These are phyloP conservation scores for Menura novaehollandiae DNA, from an alignment of 2,113 vertebrate species.

Conservation along the genomic window DNA sequence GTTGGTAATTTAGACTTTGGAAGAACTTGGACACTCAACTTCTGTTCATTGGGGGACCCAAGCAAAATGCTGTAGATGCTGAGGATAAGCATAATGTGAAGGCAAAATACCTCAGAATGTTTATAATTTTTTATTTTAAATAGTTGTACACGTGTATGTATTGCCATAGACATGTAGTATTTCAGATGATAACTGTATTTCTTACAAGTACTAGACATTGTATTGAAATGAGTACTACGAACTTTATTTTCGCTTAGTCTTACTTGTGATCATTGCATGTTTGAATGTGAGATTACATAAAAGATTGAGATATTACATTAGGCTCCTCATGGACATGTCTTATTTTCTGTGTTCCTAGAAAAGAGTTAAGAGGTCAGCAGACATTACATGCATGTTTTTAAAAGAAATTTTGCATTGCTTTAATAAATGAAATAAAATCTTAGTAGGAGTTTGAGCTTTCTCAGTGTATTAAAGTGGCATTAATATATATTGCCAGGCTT, in stretches of 20 bases:
- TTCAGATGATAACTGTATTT: neutral
- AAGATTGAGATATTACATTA: neutral
- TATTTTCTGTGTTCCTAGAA: neutral
- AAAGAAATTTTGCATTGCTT: neutral
- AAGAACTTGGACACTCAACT: neutral
- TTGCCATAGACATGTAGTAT: neutral
- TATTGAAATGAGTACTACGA: neutral
- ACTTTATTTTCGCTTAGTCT: neutral
- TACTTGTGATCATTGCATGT: neutral
- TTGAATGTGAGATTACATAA: neutral
- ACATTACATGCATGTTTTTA: neutral
- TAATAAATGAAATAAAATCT: neutral
- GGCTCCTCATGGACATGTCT: neutral
- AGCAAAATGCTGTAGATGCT: neutral
- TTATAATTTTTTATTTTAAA: neutral
- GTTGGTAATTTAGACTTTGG: neutral
- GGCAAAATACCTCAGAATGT: neutral
- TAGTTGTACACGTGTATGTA: neutral
- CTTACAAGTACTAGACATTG: neutral
- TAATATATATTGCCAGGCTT: constrained; percentile 40
- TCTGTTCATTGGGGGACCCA: neutral
- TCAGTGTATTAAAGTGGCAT: constrained; percentile 1
- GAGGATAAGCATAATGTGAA: neutral
- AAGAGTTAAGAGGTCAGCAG: neutral
- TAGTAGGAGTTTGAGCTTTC: neutral